These are phyloP conservation scores for Tadarida brasiliensis DNA, from an alignment of 2,797 vertebrate genomes.

Conservation along the genomic window DNA sequence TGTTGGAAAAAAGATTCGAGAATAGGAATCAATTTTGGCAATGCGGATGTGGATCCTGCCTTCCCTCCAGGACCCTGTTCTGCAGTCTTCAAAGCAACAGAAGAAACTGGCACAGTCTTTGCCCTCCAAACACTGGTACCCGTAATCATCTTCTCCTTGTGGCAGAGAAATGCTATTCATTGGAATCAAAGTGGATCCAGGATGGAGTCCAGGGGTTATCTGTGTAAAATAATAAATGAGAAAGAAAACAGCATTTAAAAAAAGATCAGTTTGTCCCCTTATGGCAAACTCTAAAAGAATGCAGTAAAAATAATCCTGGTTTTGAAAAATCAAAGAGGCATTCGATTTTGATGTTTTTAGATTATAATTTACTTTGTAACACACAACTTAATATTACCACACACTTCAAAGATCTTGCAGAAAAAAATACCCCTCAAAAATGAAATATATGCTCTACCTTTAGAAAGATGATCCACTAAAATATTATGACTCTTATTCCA, in stretches of 20 bases:
- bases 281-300: background rate
- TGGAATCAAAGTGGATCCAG: conserved; percentile 94
- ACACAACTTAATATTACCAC: background rate
- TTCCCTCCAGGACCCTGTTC: conserved; percentile 95
- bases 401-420: background rate
- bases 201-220: conserved; percentile 91
- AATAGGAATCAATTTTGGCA: conserved; percentile 97
- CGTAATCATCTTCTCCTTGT: conserved; percentile 92
- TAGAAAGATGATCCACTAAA: background rate
- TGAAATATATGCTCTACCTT: background rate
- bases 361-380: background rate
- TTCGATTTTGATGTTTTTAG: background rate
- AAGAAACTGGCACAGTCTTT: conserved; percentile 98
- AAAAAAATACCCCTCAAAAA: background rate
- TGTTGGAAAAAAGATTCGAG: conserved; percentile 97
- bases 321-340: background rate
- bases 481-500: background rate
- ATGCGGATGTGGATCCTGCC: conserved; percentile 97
- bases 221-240: conserved; percentile 76
- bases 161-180: conserved; percentile 94
- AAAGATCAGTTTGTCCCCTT: background rate
- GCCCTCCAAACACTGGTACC: conserved; percentile 96
- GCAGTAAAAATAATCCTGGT: background rate
- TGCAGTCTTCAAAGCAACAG: conserved; percentile 98
- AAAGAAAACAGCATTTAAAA: background rate